A percentile compares a stretch with the other conserved stretches of the same genome.
Evolutionary conservation across 2,113 vertebrate species (phyloP).

Genomic region (Austrofundulus limnaeus): DNA sequence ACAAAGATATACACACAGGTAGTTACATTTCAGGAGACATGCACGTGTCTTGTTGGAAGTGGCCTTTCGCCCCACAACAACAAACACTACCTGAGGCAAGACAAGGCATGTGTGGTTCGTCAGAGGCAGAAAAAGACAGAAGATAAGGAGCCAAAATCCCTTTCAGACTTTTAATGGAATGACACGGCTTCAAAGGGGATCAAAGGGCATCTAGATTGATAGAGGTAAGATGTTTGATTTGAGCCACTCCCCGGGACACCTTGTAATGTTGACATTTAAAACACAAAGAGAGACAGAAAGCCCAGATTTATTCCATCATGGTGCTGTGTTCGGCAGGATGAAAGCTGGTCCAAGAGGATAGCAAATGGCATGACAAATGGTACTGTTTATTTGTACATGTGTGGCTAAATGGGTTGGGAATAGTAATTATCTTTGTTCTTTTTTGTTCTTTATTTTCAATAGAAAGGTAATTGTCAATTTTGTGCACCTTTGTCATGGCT

Average conservation of each 20-base stretch:
- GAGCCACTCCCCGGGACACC: conserved; percentile 48
- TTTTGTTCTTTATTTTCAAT: not conserved
- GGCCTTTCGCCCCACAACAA: not conserved
- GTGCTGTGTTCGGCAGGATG: conserved; percentile 46
- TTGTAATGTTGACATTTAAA: conserved; percentile 65
- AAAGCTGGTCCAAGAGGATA: conserved; percentile 25
- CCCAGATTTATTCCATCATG: conserved; percentile 44
- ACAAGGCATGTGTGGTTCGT: conserved; percentile 1
- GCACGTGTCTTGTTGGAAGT: not conserved
- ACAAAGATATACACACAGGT: not conserved
- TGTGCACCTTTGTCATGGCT: not conserved
- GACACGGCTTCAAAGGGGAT: conserved; percentile 54
- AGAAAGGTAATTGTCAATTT: conserved; percentile 34
- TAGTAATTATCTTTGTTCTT: not conserved
- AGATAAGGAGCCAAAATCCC: conserved; percentile 48
- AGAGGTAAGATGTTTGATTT: conserved; percentile 41
- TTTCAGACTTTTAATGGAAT: conserved; percentile 62
- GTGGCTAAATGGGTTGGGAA: conserved; percentile 20
- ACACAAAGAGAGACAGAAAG: conserved; percentile 42
- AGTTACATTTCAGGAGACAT: not conserved
- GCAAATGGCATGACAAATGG: conserved; percentile 29
- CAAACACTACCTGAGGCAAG: conserved; percentile 15
- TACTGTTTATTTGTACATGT: conserved; percentile 4
- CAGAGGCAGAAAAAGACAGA: conserved; percentile 14
- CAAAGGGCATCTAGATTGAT: conserved; percentile 40